These are phyloP conservation scores for Spialia ferax DNA, from an alignment of 2,888 invertebrate genomes.

Conservation along the genomic window DNA sequence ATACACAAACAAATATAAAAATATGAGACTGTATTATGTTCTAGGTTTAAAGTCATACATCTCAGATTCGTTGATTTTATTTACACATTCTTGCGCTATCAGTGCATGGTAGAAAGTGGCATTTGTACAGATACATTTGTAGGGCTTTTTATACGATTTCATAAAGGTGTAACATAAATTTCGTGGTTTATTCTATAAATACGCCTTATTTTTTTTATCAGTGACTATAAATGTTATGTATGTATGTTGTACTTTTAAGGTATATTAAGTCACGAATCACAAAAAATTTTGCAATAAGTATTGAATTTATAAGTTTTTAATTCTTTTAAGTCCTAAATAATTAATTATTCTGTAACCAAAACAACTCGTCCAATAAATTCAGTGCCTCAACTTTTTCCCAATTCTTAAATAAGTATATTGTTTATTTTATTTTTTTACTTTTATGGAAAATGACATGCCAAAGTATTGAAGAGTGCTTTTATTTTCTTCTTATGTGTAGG, in stretches of 20 bases:
- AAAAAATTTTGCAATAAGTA: background rate
- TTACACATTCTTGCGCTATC: no score
- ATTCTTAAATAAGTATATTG: no score
- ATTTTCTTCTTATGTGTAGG: background rate
- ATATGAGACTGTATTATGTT: no score
- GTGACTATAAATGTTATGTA: conserved; percentile 17
- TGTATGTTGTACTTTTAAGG: background rate
- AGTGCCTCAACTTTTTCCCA: background rate
- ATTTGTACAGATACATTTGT: conserved; percentile 20
- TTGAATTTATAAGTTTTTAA: background rate
- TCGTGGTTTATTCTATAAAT: conserved; percentile 25
- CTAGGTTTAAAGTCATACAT: no score
- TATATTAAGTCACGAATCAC: background rate
- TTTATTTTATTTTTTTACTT: no score
- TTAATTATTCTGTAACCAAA: background rate
- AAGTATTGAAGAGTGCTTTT: conserved; percentile 2
- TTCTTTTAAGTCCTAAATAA: background rate
- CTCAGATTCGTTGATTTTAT: no score
- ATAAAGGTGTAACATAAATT: conserved; percentile 9
- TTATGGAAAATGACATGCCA: background rate
- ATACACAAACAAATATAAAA: no score
- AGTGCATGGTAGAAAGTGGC: conserved; percentile 16
- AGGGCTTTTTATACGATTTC: conserved; percentile 29
- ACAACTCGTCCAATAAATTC: background rate
- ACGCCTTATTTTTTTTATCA: conserved; percentile 16